phyloP scores from a whole-genome alignment of 2,797 vertebrate species.

The Perdix hodgsoniae region DNA sequence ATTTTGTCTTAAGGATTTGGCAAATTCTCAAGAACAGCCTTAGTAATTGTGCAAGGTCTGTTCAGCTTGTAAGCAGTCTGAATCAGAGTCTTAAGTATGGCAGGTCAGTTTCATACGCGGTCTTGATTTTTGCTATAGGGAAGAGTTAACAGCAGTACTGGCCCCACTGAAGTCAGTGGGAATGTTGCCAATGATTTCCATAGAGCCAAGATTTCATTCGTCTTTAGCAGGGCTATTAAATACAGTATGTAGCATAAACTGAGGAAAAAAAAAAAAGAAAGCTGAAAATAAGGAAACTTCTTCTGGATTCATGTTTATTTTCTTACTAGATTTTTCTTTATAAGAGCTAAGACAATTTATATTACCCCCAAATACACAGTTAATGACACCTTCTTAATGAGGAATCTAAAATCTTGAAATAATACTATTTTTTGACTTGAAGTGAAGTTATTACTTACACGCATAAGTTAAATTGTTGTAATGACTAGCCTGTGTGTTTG shows the following conservation, averaged over 20 bases:
- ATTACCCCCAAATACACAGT: not conserved
- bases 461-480: not conserved
- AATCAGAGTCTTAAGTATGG: not conserved
- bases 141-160: slow-evolving; percentile 47
- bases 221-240: slow-evolving; percentile 30
- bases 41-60: not conserved
- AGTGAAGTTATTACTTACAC: not conserved
- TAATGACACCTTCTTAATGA: not conserved
- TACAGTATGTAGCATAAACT: slow-evolving; percentile 6
- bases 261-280: not conserved
- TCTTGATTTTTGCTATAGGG: slow-evolving; percentile 21
- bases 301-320: not conserved
- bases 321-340: not conserved
- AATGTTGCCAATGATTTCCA: slow-evolving; percentile 32
- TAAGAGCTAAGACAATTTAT: not conserved
- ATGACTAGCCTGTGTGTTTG: not conserved
- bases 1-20: slow-evolving; percentile 51
- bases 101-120: not conserved
- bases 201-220: slow-evolving; percentile 8
- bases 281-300: not conserved
- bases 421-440: not conserved
- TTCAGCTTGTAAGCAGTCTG: not conserved
- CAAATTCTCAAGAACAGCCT: slow-evolving; percentile 42
- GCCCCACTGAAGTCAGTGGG: slow-evolving; percentile 37
- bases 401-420: not conserved